Evolutionary conservation across 1,140 invertebrate species (phyloP), one percentile per base, ranked within the genome.

Genomic region (Drosophila lini): DNA sequence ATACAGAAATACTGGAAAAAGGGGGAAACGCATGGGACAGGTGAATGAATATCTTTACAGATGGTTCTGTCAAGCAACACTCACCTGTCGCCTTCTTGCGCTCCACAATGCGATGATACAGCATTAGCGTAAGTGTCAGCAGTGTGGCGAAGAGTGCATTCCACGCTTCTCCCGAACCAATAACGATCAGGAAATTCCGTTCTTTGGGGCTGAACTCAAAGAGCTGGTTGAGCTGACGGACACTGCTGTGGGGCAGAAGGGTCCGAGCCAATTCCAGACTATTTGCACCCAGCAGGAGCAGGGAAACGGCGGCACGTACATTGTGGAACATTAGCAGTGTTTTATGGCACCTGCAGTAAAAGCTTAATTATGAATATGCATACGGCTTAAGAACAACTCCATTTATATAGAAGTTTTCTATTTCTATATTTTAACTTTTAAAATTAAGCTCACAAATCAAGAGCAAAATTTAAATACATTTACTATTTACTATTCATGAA

Each of bases 301-400:
- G 45, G 22, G 76, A 82, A 36, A 81, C 56, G 28, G 77, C 78
- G 57, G 90, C 84, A 40, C 91, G 88, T 69, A 80, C 68, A 91
- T 92, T 92, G 71, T 92, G 91, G 73, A 91, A 92, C 70, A 78
- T 78, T 52, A 91, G 63, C 65, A 92, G 63, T 75, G 81, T 91
- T 81, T 84, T 85, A 78, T 91, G 81, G 56, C 90, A 84, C 47
- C 91, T 92, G 78, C 44, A 81, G 74, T 28, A 22, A 68, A 25
- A 34, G 10, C 19, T 40, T 15, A 38, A 19, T 31, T 13, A 22
- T 60, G 16, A 9, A 22, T 31, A 25, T 6, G 34, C 15, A 19
- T 1, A 11, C 5, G 10, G 6, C n/a, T 42, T 41, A 11, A 25
- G 8, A 25, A 41, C 6, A n/a, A 40, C 28, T 36, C 1, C 0